Percentiles rank a stretch among this genome's conserved stretches.
phyloP scores from a whole-genome alignment of 2,797 vertebrate genomes.

The Lateolabrax maculatus region DNA sequence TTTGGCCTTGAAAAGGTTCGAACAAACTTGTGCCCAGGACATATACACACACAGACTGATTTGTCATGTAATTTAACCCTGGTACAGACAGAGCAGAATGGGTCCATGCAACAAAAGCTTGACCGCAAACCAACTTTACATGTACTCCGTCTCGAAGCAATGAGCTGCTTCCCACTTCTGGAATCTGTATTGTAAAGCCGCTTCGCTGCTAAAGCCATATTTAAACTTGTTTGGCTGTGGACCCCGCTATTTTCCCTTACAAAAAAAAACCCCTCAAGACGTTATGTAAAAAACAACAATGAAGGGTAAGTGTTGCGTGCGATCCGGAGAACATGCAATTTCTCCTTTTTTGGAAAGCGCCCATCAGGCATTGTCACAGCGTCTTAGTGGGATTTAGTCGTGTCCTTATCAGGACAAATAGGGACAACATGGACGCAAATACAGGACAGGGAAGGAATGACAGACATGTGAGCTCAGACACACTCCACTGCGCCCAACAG shows the following conservation, averaged over 20 bases:
- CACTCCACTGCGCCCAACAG: not conserved
- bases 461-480: slow-evolving; percentile 49
- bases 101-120: not conserved
- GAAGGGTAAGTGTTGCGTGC: slow-evolving; percentile 36
- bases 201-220: slow-evolving; percentile 51
- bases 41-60: not conserved
- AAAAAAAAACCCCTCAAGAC: slow-evolving; percentile 38
- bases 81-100: not conserved
- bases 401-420: slow-evolving; percentile 65
- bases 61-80: slow-evolving; percentile 11
- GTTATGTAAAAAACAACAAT: slow-evolving; percentile 63
- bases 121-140: slow-evolving; percentile 47
- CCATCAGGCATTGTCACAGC: slow-evolving; percentile 11
- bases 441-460: slow-evolving; percentile 50
- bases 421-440: slow-evolving; percentile 35
- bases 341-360: slow-evolving; percentile 53
- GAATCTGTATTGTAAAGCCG: slow-evolving; percentile 40
- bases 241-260: slow-evolving; percentile 44
- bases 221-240: slow-evolving; percentile 58
- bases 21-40: not conserved
- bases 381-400: not conserved
- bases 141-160: slow-evolving; percentile 11
- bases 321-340: slow-evolving; percentile 36
- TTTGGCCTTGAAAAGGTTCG: slow-evolving; percentile 17
- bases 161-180: slow-evolving; percentile 39